Evolutionary conservation across 1,140 invertebrate species (phyloP).

Genomic region (Callitettix versicolor): DNA sequence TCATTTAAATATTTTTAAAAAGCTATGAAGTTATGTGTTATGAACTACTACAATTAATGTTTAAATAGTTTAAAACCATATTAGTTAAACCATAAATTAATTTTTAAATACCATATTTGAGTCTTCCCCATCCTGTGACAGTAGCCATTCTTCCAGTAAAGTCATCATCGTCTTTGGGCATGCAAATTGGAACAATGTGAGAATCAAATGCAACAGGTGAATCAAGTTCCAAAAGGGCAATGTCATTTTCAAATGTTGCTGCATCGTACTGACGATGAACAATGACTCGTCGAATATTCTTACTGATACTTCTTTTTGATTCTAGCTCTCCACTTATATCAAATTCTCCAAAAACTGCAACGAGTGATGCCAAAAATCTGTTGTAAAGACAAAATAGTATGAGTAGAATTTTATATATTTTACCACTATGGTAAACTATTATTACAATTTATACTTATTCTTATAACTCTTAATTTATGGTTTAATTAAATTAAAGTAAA

Average conservation of each 20-base stretch:
- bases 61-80: background rate
- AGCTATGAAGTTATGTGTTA: too few relatives aligned
- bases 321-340: constrained; percentile 78
- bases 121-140: constrained; percentile 65
- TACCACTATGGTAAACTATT: too few relatives aligned
- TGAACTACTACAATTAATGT: too few relatives aligned
- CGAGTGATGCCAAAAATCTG: constrained; percentile 78
- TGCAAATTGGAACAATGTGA: constrained; percentile 86
- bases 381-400: constrained; percentile 17
- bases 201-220: constrained; percentile 70
- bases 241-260: constrained; percentile 82
- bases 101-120: constrained; percentile 51
- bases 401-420: too few relatives aligned
- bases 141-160: constrained; percentile 74
- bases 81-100: too few relatives aligned
- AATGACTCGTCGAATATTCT: constrained; percentile 77
- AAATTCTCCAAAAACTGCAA: constrained; percentile 83
- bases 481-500: too few relatives aligned
- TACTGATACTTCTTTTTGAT: constrained; percentile 58
- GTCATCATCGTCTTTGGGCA: constrained; percentile 70
- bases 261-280: constrained; percentile 81
- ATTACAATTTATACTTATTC: too few relatives aligned
- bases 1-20: too few relatives aligned
- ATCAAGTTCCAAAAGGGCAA: constrained; percentile 76
- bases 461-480: too few relatives aligned